Base-by-base conservation (phyloP, 2,113 vertebrate genomes). In the Dinomys branickii region DNA sequence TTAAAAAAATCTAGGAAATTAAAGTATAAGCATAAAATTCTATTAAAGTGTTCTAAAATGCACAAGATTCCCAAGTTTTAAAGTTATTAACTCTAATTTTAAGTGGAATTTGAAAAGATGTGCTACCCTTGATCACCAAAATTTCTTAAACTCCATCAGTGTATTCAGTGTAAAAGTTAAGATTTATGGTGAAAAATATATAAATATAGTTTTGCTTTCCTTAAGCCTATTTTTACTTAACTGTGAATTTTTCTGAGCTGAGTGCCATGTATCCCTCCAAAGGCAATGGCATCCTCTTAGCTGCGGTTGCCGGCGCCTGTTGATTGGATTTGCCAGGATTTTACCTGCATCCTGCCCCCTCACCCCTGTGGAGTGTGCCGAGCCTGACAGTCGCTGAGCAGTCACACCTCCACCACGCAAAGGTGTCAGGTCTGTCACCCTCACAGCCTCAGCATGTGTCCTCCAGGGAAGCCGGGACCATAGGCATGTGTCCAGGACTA, bases 1-100 rank as follows among this genome's bases (percentile, higher is more conserved):
- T 90, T 4, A 69, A 85, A 94, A 85, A 94, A 92, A 52, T n/a
- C 26, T 28, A 69, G 87, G 77, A 73, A 90, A 93, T 63, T 73
- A 63, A 94, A 90, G 52, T 41, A 8, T 61, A n/a, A 87, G 6
- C 1, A 2, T 85, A 47, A 61, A 83, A 38, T 78, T 95, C 58
- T 90, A 33, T 91, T 89, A 82, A 41, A 94, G 30, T 56, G 8
- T 89, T 83, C 16, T 50, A 84, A 59, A 4, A 63, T 5, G 0
- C 20, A 52, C 19, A 69, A 56, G 8, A n/a, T 90, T 88, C 56
- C 69, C 5, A 86, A 80, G 10, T 86, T 56, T 92, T 90, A 86
- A 83, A 78, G 65, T 47, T 78, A 35, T 85, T 88, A 87, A 86
- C 38, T 73, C 20, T 14, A 44, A 47, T 47, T 77, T 77, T 77